Evolutionary conservation across 2,888 invertebrate genomes (phyloP).

Genomic region (Apodemia mormo): DNA sequence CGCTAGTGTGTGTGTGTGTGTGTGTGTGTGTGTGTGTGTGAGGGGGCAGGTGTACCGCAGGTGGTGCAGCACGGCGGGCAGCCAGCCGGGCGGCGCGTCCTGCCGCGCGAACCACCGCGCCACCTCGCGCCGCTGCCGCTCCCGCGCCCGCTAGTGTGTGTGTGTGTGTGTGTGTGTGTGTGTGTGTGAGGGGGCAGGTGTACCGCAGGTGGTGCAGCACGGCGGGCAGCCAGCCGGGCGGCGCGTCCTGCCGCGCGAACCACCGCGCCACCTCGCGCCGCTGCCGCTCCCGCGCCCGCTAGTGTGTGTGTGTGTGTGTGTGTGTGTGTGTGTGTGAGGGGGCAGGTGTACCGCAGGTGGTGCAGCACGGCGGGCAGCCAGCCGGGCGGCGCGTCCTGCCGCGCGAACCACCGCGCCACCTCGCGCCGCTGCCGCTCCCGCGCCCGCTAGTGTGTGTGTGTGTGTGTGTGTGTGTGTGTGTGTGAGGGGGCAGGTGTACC

Average conservation of each 20-base stretch:
- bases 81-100: slow-evolving; percentile 65
- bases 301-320: too few species aligned
- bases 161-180: too few species aligned
- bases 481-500: too few species aligned
- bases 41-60: slow-evolving; percentile 53
- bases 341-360: slow-evolving; percentile 59
- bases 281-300: too few species aligned
- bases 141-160: slow-evolving; percentile 49
- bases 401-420: slow-evolving; percentile 65
- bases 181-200: slow-evolving; percentile 37
- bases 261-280: slow-evolving; percentile 65
- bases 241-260: slow-evolving; percentile 64
- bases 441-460: too few species aligned
- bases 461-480: too few species aligned
- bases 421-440: slow-evolving; percentile 69
- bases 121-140: slow-evolving; percentile 66
- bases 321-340: too few species aligned
- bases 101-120: slow-evolving; percentile 65
- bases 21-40: too few species aligned
- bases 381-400: slow-evolving; percentile 57
- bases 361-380: slow-evolving; percentile 71
- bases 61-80: slow-evolving; percentile 67
- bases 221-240: slow-evolving; percentile 66
- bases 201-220: slow-evolving; percentile 68
- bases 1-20: too few species aligned